phyloP scores from a whole-genome alignment of 1,140 invertebrate species.

The Trichomalopsis sarcophagae region DNA sequence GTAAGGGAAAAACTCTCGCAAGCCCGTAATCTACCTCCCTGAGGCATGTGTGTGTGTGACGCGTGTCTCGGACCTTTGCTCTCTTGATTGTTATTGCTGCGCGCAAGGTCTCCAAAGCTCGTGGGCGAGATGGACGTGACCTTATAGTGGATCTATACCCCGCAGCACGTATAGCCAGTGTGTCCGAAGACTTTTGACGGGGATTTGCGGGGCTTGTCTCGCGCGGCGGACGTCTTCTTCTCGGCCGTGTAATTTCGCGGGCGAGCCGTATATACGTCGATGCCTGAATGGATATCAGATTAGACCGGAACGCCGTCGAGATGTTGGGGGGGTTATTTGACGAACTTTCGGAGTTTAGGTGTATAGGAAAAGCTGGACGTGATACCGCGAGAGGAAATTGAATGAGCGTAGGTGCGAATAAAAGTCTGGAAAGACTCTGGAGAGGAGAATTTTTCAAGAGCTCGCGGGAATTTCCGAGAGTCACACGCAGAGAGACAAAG shows the following conservation, averaged over 20 bases:
- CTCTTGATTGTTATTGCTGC: not conserved
- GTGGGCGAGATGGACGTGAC: not conserved
- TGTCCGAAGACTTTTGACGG: not conserved
- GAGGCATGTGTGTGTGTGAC: not conserved
- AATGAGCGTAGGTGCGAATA: not conserved
- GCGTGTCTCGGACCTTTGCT: not conserved
- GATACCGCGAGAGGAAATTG: not conserved
- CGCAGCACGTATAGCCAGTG: not conserved
- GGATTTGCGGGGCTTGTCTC: not conserved
- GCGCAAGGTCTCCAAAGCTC: not conserved
- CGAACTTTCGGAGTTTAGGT: not conserved
- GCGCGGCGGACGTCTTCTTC: not conserved
- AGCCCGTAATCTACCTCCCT: not conserved
- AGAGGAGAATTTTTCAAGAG: not conserved
- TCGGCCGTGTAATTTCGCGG: not conserved
- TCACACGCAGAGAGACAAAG: not conserved
- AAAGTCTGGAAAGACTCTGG: no score
- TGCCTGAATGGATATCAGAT: not conserved
- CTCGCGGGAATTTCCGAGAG: not conserved
- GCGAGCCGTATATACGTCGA: no score
- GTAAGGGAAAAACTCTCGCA: not conserved
- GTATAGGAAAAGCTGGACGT: not conserved
- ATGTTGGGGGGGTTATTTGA: not conserved
- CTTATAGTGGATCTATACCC: not conserved
- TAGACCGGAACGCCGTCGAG: not conserved